Evolutionary conservation across 2,797 vertebrate species (phyloP).

Genomic region (Sebastolobus alascanus): DNA sequence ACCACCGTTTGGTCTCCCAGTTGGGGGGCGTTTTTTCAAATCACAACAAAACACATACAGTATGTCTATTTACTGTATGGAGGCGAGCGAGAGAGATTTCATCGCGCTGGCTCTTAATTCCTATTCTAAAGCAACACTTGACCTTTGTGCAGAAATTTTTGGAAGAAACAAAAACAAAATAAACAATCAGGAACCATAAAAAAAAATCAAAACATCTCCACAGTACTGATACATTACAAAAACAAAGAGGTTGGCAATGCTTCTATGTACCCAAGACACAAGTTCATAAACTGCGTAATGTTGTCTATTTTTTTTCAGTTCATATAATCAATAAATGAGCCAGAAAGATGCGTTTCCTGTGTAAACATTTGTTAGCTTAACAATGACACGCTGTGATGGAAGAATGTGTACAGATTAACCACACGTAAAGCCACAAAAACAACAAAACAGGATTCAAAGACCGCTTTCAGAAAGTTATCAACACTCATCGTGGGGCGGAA

Average conservation of each 20-base stretch:
- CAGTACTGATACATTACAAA: constrained; percentile 80
- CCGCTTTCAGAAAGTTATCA: constrained; percentile 44
- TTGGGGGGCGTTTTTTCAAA: constrained; percentile 48
- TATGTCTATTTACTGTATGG: constrained; percentile 46
- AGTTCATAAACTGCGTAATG: constrained; percentile 46
- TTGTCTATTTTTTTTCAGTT: constrained; percentile 46
- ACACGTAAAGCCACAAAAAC: constrained; percentile 68
- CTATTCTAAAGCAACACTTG: constrained; percentile 78
- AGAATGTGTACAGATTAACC: constrained; percentile 65
- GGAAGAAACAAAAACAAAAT: constrained; percentile 25
- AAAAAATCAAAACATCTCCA: constrained; percentile 74
- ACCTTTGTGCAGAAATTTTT: constrained; percentile 77
- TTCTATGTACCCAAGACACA: constrained; percentile 68
- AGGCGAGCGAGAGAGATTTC: constrained; percentile 33
- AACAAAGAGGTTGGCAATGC: constrained; percentile 75
- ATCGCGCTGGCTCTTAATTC: constrained; percentile 31
- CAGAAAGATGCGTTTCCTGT: constrained; percentile 68
- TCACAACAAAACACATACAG: constrained; percentile 59
- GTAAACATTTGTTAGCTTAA: constrained; percentile 74
- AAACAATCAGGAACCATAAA: constrained; percentile 62
- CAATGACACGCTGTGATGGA: constrained; percentile 65
- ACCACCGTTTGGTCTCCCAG: constrained; percentile 50
- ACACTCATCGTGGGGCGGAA: constrained; percentile 27
- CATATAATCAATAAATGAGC: constrained; percentile 63
- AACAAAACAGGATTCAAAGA: constrained; percentile 62